Conservation (phyloP, 1,140 invertebrate genomes). For the Microvelia longipes region DNA sequence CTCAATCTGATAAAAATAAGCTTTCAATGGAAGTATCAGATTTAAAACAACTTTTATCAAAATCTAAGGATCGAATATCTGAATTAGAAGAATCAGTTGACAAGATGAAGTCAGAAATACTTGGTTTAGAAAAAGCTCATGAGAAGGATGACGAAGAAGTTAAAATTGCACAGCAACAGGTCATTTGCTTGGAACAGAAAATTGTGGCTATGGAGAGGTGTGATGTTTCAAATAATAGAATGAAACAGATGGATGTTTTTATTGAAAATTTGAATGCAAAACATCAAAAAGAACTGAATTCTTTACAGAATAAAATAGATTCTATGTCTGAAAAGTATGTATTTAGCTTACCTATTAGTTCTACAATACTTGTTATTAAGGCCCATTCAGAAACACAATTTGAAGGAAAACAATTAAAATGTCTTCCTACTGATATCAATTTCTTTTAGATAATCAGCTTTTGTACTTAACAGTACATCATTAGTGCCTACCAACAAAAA, state of each 20-base stretch:
- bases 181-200: background rate
- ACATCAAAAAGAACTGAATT: background rate
- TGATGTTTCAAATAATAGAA: background rate
- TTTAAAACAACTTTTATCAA: background rate
- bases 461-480: too few relatives aligned
- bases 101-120: background rate
- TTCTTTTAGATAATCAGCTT: too few relatives aligned
- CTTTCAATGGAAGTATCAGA: background rate
- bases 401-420: too few relatives aligned
- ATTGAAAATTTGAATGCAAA: background rate
- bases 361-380: too few relatives aligned
- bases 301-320: background rate
- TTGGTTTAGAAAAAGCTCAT: background rate
- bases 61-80: background rate
- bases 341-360: too few relatives aligned
- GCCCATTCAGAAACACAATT: too few relatives aligned
- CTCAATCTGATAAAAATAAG: background rate
- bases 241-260: background rate
- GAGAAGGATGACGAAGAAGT: slow-evolving; percentile 1
- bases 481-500: too few relatives aligned
- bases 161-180: background rate
- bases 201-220: background rate
- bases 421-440: too few relatives aligned
- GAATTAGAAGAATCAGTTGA: slow-evolving; percentile 2
- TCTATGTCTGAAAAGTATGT: background rate